phyloP scores from a whole-genome alignment of 2,797 vertebrate genomes.

The Erithacus rubecula region DNA sequence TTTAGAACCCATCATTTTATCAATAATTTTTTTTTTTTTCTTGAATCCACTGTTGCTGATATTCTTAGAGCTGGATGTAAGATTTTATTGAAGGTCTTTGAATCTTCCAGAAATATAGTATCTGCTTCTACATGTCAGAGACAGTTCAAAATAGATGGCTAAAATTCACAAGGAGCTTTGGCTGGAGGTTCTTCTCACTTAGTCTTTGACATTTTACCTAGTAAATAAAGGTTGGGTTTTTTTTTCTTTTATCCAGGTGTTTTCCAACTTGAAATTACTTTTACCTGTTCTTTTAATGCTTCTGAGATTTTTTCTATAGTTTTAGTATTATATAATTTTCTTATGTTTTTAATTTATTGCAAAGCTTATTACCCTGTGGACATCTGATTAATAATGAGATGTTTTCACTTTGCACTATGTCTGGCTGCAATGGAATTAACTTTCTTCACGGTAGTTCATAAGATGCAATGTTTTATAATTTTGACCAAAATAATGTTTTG shows the following conservation, averaged over 20 bases:
- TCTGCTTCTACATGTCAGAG: not conserved
- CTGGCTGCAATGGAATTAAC: not conserved
- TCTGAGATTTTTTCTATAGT: not conserved
- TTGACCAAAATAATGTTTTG: not conserved
- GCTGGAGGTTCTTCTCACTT: not conserved
- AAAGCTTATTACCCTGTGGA: not conserved
- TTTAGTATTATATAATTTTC: not conserved
- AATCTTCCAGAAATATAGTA: not conserved
- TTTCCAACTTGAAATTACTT: not conserved
- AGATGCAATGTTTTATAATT: not conserved
- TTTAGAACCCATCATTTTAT: not conserved
- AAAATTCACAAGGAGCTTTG: not conserved
- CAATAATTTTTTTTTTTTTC: not conserved
- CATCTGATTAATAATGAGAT: not conserved
- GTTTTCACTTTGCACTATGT: not conserved
- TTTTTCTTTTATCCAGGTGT: not conserved
- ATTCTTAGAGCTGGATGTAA: not conserved
- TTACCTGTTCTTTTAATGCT: not conserved
- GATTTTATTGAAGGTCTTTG: not conserved
- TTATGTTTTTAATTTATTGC: not conserved
- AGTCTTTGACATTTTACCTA: not conserved
- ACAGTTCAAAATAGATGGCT: not conserved
- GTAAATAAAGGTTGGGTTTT: rapidly evolving
- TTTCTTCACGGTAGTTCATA: not conserved
- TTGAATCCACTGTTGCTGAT: not conserved